Conservation (phyloP, 2,797 vertebrate genomes). For the Tokudaia muenninki region DNA sequence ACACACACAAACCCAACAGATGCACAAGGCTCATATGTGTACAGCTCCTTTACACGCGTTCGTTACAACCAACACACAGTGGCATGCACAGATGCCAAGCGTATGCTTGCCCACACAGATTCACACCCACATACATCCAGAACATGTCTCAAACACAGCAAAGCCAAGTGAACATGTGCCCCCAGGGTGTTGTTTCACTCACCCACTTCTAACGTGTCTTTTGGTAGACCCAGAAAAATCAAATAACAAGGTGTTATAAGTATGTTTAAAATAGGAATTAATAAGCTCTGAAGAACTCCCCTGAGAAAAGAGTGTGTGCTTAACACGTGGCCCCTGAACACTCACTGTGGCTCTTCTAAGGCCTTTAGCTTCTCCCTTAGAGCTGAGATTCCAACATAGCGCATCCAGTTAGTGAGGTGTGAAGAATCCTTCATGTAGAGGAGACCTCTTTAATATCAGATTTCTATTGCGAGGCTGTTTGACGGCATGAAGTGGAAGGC, state of each 20-base stretch:
- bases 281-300: background rate
- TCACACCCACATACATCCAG: background rate
- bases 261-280: slow-evolving; percentile 57
- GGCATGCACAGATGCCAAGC: background rate
- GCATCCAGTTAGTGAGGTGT: background rate
- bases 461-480: background rate
- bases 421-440: background rate
- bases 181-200: background rate
- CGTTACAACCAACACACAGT: background rate
- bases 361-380: background rate
- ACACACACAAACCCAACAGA: slow-evolving; percentile 42
- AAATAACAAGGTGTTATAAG: background rate
- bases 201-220: slow-evolving; percentile 5
- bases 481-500: background rate
- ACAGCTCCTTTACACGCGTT: background rate
- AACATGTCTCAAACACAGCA: slow-evolving; percentile 38
- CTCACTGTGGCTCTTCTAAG: background rate
- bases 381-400: background rate
- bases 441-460: background rate
- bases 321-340: background rate
- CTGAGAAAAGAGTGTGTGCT: background rate
- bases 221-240: slow-evolving; percentile 37
- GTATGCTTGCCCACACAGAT: background rate
- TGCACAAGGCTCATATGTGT: background rate
- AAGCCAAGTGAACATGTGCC: background rate